These are phyloP conservation scores for Actias luna DNA, from an alignment of 2,888 invertebrate genomes.

Conservation along the genomic window DNA sequence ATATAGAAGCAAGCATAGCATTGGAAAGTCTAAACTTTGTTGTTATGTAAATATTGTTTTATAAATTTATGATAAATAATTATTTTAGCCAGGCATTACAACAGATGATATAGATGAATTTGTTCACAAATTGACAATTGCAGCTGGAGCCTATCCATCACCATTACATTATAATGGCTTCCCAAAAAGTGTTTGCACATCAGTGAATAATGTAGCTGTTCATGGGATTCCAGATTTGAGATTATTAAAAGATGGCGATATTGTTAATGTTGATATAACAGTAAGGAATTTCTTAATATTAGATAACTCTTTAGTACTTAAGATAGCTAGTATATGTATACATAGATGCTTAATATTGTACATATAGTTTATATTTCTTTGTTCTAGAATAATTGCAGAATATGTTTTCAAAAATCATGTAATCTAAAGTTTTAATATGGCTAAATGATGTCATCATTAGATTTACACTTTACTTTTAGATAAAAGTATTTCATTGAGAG, in stretches of 20 bases:
- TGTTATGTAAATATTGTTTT: background rate
- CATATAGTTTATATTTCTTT: no score
- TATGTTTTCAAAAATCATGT: no score
- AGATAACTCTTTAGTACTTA: background rate
- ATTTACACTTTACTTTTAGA: no score
- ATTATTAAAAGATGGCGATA: constrained; percentile 91
- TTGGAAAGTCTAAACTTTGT: background rate
- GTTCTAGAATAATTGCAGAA: no score
- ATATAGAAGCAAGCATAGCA: no score
- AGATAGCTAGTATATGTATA: background rate
- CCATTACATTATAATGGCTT: constrained; percentile 92
- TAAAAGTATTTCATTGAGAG: no score
- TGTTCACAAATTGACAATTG: constrained; percentile 86
- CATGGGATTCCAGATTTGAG: constrained; percentile 96
- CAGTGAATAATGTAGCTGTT: constrained; percentile 94
- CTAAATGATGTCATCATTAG: no score
- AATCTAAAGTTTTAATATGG: no score
- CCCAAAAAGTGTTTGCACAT: constrained; percentile 95
- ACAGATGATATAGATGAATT: constrained; percentile 92
- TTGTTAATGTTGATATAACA: constrained; percentile 94
- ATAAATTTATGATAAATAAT: constrained; percentile 3
- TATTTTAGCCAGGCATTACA: constrained; percentile 86
- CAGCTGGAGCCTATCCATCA: constrained; percentile 92
- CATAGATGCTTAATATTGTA: no score
- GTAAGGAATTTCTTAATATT: constrained; percentile 72